Evolutionary conservation across 1,140 invertebrate genomes (phyloP), one percentile per base, ranked within the genome.

Genomic region (Oryzaephilus surinamensis): DNA sequence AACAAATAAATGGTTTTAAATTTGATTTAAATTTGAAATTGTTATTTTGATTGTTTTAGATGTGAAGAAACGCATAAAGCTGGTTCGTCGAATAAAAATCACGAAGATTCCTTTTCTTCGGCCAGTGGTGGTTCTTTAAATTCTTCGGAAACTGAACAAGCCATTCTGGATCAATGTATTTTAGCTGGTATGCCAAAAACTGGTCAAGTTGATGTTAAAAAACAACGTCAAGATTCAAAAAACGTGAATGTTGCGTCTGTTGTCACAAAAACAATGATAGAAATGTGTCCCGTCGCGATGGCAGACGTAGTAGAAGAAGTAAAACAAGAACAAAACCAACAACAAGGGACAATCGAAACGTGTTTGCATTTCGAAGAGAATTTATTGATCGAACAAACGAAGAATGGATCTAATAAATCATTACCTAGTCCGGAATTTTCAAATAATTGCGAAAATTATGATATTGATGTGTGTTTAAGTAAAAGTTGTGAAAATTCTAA

Each of bases 401-500:
- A 18, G 18, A 38, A 6, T 38, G 35, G 34, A 15, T 36, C 5
- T 36, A 16, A 19, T 13, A 16, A n/a, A n/a, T n/a, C n/a, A n/a
- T n/a, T n/a, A n/a, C n/a, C n/a, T n/a, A n/a, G n/a, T n/a, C n/a
- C n/a, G n/a, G n/a, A n/a, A n/a, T n/a, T n/a, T n/a, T n/a, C n/a
- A n/a, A n/a, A n/a, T n/a, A n/a, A n/a, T n/a, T n/a, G n/a, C n/a
- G n/a, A n/a, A n/a, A n/a, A n/a, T n/a, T n/a, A n/a, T n/a, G n/a
- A n/a, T n/a, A n/a, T n/a, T n/a, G n/a, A n/a, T n/a, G 43, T 20
- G 17, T 49, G 14, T 27, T 35, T 1, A 48, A 36, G n/a, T n/a
- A n/a, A n/a, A 27, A 55, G 51, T 17, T 53, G 51, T 34, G 46
- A 54, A n/a, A 49, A 52, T 27, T 42, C 49, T 3, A 43, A 32